Evolutionary conservation across 2,888 invertebrate species (phyloP).

Genomic region (Tetragonula carbonaria): DNA sequence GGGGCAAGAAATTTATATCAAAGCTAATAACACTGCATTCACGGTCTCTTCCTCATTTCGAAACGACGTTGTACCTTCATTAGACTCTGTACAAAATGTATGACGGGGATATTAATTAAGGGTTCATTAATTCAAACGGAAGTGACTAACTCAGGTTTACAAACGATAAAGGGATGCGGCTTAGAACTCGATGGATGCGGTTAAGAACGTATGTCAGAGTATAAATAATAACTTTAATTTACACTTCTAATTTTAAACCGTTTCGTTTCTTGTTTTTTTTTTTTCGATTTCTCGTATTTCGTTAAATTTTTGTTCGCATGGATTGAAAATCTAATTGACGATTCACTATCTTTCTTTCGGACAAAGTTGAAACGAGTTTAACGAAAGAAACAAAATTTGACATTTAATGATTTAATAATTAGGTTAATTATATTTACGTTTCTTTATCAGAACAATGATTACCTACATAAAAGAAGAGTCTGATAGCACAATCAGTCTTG

Average conservation of each 20-base stretch:
- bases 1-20: conserved; percentile 28
- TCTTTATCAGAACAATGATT: too few relatives aligned
- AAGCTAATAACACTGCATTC: background rate
- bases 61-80: conserved; percentile 34
- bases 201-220: background rate
- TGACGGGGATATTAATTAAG: conserved; percentile 38
- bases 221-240: too few relatives aligned
- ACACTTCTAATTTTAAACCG: too few relatives aligned
- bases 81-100: conserved; percentile 29
- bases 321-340: too few relatives aligned
- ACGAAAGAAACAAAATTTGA: background rate
- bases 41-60: conserved; percentile 6
- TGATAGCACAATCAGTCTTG: background rate
- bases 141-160: conserved; percentile 13
- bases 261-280: too few relatives aligned
- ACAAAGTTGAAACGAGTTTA: background rate
- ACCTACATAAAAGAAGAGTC: background rate
- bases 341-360: too few relatives aligned
- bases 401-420: background rate
- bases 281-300: background rate
- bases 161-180: conserved; percentile 10
- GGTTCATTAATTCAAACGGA: conserved; percentile 43
- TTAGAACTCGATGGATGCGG: background rate
- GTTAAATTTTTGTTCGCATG: too few relatives aligned
- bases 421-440: too few relatives aligned